A percentile compares a stretch with the other conserved stretches of the same genome.
Conservation (phyloP, 1,140 invertebrate species). For the Pantala flavescens region DNA sequence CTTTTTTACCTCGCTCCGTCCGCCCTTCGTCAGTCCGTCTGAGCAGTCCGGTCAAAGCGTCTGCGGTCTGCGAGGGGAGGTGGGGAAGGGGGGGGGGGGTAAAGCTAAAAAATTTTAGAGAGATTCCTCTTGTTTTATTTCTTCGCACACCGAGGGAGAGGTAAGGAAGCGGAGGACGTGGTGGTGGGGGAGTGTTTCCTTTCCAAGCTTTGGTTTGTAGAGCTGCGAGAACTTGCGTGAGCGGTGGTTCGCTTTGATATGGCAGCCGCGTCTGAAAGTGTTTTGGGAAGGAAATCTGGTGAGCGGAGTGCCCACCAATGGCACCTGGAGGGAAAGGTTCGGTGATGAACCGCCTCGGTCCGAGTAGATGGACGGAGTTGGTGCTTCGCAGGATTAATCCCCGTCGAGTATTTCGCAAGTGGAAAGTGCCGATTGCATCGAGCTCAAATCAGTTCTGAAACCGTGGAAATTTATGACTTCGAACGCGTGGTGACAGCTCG, state of each 20-base stretch:
- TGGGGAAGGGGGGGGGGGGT: not conserved
- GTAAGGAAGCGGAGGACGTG: not conserved
- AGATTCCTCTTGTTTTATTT: not conserved
- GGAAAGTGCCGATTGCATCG: too few species aligned
- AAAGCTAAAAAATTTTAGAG: conserved; percentile 1
- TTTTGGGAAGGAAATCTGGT: too few species aligned
- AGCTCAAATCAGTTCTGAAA: too few species aligned
- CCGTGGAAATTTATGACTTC: too few species aligned
- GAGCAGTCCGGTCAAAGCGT: conserved; percentile 6
- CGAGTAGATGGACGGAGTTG: too few species aligned
- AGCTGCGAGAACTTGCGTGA: not conserved
- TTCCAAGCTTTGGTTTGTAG: not conserved
- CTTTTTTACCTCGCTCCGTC: not conserved
- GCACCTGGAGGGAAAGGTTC: too few species aligned
- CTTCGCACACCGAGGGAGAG: not conserved
- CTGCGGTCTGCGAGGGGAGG: not conserved
- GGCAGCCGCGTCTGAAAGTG: too few species aligned
- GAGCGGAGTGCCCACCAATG: too few species aligned
- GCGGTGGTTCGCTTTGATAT: not conserved
- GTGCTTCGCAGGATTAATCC: too few species aligned
- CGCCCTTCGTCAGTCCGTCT: conserved; percentile 1
- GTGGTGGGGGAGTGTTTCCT: not conserved
- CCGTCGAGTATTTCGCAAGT: too few species aligned
- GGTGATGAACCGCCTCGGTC: too few species aligned
- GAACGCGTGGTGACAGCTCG: too few species aligned